Conservation (phyloP, 1,140 invertebrate species). For the Hycleus phaleratus region DNA sequence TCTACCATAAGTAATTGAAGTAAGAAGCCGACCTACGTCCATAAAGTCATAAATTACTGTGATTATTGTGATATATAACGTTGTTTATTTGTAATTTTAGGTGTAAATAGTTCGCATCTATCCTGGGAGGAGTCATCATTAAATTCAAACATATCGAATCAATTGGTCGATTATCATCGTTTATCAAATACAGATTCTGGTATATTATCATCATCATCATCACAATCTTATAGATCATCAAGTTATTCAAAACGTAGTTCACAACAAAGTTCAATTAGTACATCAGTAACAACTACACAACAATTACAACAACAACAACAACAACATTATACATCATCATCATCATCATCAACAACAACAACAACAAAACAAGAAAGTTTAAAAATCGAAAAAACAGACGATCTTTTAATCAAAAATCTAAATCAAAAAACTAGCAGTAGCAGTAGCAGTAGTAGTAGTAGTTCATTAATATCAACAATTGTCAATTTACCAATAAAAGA, state of each 20-base stretch:
- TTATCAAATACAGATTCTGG: constrained; percentile 53
- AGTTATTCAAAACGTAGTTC: constrained; percentile 52
- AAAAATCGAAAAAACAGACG: too few species aligned
- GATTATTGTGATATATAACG: neutral
- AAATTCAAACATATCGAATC: constrained; percentile 31
- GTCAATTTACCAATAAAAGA: neutral
- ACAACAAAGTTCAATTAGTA: constrained; percentile 44
- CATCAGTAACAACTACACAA: neutral
- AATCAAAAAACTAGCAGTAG: constrained; percentile 15
- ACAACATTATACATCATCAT: constrained; percentile 4
- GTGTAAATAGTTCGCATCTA: constrained; percentile 19
- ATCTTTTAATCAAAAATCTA: constrained; percentile 7
- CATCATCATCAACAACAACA: constrained; percentile 1
- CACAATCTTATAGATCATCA: constrained; percentile 52
- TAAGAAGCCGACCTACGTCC: neutral
- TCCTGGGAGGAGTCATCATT: constrained; percentile 34
- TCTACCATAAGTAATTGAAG: too few species aligned
- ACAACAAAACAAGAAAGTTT: neutral
- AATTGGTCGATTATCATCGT: constrained; percentile 28
- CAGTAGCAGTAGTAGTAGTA: constrained; percentile 30
- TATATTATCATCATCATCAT: constrained; percentile 59
- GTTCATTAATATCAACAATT: constrained; percentile 22
- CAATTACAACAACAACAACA: neutral
- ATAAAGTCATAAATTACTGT: neutral
- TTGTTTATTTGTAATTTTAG: neutral